These are phyloP conservation scores for Thermophis baileyi DNA, from an alignment of 2,113 vertebrate genomes.

Conservation along the genomic window DNA sequence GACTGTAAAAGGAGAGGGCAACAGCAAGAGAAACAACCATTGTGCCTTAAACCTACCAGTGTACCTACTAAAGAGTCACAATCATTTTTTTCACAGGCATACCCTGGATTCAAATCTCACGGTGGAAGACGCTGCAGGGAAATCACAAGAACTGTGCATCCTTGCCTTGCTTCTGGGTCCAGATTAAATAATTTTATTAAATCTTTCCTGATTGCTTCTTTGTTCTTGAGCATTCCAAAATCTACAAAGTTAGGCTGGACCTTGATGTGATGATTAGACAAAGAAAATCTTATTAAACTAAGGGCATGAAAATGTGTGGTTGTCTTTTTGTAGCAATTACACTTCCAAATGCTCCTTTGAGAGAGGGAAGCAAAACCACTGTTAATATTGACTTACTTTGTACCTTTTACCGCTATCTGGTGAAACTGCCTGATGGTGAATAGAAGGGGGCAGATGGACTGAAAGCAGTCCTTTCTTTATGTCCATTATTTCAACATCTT, in stretches of 20 bases:
- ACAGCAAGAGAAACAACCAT: neutral
- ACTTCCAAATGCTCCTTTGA: neutral
- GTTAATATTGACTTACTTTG: neutral
- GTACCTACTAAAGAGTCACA: neutral
- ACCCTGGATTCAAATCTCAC: neutral
- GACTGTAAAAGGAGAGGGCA: neutral
- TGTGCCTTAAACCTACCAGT: neutral
- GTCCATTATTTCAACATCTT: neutral
- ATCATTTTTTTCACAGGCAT: neutral
- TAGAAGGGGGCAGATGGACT: neutral
- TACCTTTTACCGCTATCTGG: neutral
- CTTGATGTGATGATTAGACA: neutral
- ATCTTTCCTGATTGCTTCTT: neutral
- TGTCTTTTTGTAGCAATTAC: neutral
- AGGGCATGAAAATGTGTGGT: neutral
- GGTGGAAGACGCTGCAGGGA: neutral
- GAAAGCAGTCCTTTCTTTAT: neutral
- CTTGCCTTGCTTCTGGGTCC: neutral
- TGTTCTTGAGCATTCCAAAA: neutral
- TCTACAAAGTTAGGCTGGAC: neutral
- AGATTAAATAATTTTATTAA: neutral
- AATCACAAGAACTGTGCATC: neutral
- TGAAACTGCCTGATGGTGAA: too few relatives aligned
- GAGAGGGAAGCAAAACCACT: neutral
- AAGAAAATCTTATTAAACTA: neutral